Evolutionary conservation across 2,113 vertebrate species (phyloP), one percentile per base, ranked within the genome.

Genomic region (Pelecanus crispus): DNA sequence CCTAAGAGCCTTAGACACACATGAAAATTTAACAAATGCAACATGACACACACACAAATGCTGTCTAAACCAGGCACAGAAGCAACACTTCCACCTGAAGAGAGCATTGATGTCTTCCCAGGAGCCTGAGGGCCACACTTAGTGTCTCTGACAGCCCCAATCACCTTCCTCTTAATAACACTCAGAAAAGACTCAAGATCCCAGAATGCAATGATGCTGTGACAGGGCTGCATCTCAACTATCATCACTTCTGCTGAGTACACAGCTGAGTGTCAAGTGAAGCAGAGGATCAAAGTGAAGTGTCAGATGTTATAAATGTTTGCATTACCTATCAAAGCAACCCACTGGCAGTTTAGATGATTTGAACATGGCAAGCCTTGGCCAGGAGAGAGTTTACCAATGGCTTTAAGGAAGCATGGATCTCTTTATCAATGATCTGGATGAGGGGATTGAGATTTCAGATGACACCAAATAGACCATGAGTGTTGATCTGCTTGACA

Each of bases 171-270:
- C 58, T 16, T 9, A 61, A 20, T 4, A 10, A 7, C 2, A 6
- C 21, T 16, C 49, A 2, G 32, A 36, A 65, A 32, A 72, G n/a
- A 36, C 32, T 70, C 15, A 11, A 44, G 47, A 68, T 59, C 59
- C 26, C 53, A 58, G 61, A 59, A 47, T 1, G 3, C 14, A 42
- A 36, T 8, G 59, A 20, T 32, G 59, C 72, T 58, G 50, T 21
- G 72, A 34, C 49, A 28, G n/a, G 68, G 72, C 72, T 66, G 50
- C 45, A 38, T 3, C 81, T 49, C 73, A 24, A 4, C 15, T 38
- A 7, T 0, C 0, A 0, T 13, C 53, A 58, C 31, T 4, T 6
- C 31, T 84, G 50, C 25, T 38, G 65, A 61, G 73, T 7, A 5
- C 32, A 2, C 20, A 47, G 75, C 49, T 25, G 72, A 77, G 40